phyloP scores from a whole-genome alignment of 2,113 vertebrate genomes.

The Ivindomyrus marchei region DNA sequence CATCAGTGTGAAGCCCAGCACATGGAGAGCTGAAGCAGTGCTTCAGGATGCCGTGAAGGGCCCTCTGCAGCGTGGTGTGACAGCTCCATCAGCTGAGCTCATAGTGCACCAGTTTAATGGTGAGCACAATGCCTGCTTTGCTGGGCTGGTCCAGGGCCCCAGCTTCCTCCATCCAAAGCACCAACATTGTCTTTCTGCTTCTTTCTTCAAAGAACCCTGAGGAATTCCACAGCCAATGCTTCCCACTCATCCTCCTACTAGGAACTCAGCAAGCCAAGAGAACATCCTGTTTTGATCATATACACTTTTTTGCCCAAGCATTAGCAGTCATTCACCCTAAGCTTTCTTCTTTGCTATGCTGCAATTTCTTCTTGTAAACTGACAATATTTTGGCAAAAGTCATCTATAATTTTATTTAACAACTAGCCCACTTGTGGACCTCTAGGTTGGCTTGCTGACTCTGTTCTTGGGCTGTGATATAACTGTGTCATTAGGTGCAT shows the following conservation, averaged over 20 bases:
- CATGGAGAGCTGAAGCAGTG: neutral
- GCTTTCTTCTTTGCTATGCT: neutral
- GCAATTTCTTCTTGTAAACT: neutral
- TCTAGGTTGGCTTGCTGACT: neutral
- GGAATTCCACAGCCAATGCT: neutral
- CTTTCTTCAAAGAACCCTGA: neutral
- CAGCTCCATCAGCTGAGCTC: neutral
- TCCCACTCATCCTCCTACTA: neutral
- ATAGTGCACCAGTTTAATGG: neutral
- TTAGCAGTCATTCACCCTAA: neutral
- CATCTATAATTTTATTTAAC: neutral
- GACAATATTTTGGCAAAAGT: neutral
- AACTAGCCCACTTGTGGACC: neutral
- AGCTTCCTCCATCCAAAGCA: neutral
- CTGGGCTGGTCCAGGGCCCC: too few relatives aligned
- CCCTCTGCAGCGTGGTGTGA: neutral
- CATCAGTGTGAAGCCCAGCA: too few relatives aligned
- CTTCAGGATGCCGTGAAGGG: neutral
- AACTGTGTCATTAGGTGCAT: neutral
- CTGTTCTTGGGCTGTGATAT: neutral
- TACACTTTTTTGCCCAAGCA: neutral
- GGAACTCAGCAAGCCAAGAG: neutral
- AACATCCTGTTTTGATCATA: neutral
- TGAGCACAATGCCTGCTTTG: neutral
- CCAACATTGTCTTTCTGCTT: neutral